These are phyloP conservation scores for Peromyscus attwateri DNA, from an alignment of 2,797 vertebrate species.

Conservation along the genomic window DNA sequence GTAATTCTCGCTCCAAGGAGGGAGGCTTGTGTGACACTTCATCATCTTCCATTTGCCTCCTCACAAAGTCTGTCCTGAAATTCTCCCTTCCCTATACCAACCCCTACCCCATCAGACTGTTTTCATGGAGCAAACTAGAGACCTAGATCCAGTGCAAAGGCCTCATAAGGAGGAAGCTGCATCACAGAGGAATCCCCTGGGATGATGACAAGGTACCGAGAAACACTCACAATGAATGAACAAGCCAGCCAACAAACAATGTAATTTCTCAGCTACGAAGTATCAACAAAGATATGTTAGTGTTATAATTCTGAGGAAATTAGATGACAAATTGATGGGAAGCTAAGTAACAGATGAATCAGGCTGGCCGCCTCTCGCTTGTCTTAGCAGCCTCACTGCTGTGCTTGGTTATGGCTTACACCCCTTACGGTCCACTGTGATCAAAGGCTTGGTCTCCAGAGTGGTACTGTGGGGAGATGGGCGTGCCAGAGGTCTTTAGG, in stretches of 20 bases:
- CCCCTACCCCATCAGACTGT: fast-evolving
- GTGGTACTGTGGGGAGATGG: too few relatives aligned
- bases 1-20: neutral
- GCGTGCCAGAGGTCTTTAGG: neutral
- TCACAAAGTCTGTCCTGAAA: fast-evolving
- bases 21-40: fast-evolving
- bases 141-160: fast-evolving
- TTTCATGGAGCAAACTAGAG: neutral
- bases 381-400: neutral
- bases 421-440: neutral
- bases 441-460: neutral
- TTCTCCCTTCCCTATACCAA: fast-evolving
- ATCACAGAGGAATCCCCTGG: neutral
- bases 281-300: neutral
- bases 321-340: neutral
- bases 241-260: neutral
- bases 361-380: neutral
- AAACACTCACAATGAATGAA: neutral
- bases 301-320: neutral
- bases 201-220: neutral
- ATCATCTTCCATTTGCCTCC: neutral
- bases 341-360: neutral
- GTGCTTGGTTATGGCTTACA: neutral
- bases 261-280: neutral
- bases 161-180: neutral